Evolutionary conservation across 2,888 invertebrate genomes (phyloP), one percentile per base, ranked within the genome.

Genomic region (Mantis religiosa): DNA sequence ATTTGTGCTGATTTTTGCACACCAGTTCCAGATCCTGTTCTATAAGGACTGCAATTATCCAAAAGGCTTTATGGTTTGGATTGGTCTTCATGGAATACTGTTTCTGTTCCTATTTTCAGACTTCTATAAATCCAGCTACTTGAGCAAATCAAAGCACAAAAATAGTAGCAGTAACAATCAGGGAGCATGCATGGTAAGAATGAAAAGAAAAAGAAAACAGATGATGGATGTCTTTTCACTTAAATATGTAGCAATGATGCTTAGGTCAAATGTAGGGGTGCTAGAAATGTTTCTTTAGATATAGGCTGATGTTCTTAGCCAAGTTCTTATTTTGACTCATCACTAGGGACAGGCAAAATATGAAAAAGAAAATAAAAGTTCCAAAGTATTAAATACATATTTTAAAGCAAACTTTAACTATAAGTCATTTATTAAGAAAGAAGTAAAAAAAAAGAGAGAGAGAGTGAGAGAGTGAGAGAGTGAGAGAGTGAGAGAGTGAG

Each of bases 91-190:
- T 93, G 99, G 98, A 89, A 95, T 98, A 92, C 95, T 99, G 93
- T 99, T 99, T 95, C 95, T 98, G 91, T 96, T 98, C 94, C 95
- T 99, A 91, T 99, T 99, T 95, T 97, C 97, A 82, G 97, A 98
- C 94, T 99, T 99, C 94, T 99, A 99, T 95, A 97, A 97, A 94
- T 94, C 96, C 91, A 96, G 96, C 92, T 98, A 98, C 94, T 94
- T 94, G 91, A 71, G 54, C 93, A 92, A 92, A 91, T 92, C 87
- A 90, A 82, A 82, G 25, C 41, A 28, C 28, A 27, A 12, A 8
- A 6, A 25, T n/a, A 91, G 90, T 89, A 90, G 90, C 84, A 91
- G 88, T 54, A 91, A 91, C 89, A 92, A 92, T 90, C 93, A 93
- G 90, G 94, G 94, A 90, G 94, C 94, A 90, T 97, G 97, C 92